Percentiles rank a stretch among this genome's conserved stretches.
Evolutionary conservation across 2,888 invertebrate genomes (phyloP).

Genomic region (Dendrolimus houi): DNA sequence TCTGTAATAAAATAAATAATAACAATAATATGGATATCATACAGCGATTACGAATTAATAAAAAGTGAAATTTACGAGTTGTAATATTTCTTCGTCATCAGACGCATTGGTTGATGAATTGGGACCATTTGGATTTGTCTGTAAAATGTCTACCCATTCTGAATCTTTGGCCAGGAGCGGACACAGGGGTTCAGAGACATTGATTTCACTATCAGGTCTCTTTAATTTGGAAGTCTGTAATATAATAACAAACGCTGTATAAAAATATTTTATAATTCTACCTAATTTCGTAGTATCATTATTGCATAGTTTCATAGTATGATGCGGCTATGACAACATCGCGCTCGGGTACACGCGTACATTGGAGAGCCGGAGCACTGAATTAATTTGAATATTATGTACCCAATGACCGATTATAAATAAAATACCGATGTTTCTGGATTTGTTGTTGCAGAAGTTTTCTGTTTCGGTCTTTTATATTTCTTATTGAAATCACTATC

Average conservation of each 20-base stretch:
- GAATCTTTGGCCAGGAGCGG: slow-evolving; percentile 67
- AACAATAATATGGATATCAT: not conserved
- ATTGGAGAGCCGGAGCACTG: no score
- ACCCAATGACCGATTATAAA: slow-evolving; percentile 7
- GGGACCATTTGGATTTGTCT: slow-evolving; percentile 22
- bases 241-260: no score
- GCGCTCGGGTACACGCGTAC: no score
- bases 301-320: no score
- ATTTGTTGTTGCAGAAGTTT: slow-evolving; percentile 32
- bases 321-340: no score
- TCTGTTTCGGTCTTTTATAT: slow-evolving; percentile 46
- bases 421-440: slow-evolving; percentile 37
- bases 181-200: slow-evolving; percentile 25
- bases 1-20: not conserved
- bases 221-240: no score
- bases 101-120: slow-evolving; percentile 20
- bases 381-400: not conserved
- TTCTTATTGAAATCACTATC: slow-evolving; percentile 32
- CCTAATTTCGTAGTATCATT: no score
- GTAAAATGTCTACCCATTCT: slow-evolving; percentile 60
- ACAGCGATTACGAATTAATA: not conserved
- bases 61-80: slow-evolving; percentile 39
- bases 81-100: slow-evolving; percentile 50
- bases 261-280: no score
- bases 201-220: slow-evolving; percentile 14